These are phyloP conservation scores for Morone chrysops DNA, from an alignment of 2,113 vertebrate species.

Conservation along the genomic window DNA sequence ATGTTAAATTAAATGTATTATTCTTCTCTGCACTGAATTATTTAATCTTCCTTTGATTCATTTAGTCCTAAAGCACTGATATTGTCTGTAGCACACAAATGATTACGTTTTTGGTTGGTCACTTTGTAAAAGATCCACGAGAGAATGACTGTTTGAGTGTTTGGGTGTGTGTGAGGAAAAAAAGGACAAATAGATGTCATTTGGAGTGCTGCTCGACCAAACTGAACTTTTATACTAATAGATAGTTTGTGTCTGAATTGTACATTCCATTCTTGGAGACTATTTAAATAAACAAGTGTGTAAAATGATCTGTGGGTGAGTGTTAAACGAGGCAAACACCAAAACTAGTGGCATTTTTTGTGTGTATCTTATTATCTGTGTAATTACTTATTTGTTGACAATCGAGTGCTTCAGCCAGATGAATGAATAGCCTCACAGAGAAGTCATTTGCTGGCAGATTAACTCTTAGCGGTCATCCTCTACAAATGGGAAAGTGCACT, in stretches of 20 bases:
- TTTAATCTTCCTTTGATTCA: constrained; percentile 55
- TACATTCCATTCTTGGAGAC: constrained; percentile 73
- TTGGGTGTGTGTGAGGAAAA: background rate
- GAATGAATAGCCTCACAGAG: background rate
- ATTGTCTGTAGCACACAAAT: constrained; percentile 68
- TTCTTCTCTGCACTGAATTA: constrained; percentile 66
- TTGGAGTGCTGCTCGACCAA: constrained; percentile 71
- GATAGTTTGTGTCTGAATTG: constrained; percentile 66
- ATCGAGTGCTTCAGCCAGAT: background rate
- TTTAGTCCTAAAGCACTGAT: constrained; percentile 71
- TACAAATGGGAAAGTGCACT: constrained; percentile 40
- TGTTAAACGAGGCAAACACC: background rate
- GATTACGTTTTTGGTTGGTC: constrained; percentile 38
- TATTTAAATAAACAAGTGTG: constrained; percentile 82
- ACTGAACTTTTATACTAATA: constrained; percentile 71
- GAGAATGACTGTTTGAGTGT: constrained; percentile 36
- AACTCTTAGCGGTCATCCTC: constrained; percentile 20
- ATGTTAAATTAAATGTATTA: constrained; percentile 38
- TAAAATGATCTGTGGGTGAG: constrained; percentile 26
- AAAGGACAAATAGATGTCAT: constrained; percentile 26
- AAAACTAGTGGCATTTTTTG: background rate
- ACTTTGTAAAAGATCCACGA: constrained; percentile 58
- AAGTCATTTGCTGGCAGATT: constrained; percentile 7
- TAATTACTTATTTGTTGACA: background rate
- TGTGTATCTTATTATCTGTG: background rate